A percentile compares a stretch with the other conserved stretches of the same genome.
phyloP scores from a whole-genome alignment of 2,113 vertebrate species.

The Atrichornis clamosus region DNA sequence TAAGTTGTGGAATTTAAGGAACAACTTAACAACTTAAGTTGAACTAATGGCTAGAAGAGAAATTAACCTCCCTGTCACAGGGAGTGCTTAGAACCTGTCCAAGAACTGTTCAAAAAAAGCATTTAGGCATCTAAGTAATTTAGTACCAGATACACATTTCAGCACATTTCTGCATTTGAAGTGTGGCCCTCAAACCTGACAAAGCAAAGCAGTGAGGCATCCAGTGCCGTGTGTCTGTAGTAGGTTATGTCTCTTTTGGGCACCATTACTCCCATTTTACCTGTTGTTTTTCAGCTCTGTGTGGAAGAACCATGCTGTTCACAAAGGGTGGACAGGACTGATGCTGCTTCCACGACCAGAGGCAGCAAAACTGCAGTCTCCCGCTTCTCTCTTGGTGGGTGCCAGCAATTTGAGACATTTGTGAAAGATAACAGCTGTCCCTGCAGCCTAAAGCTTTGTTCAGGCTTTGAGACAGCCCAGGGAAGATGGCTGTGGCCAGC shows the following conservation, averaged over 20 bases:
- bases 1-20: neutral
- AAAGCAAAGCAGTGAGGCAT: neutral
- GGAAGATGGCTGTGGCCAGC: neutral
- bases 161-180: neutral
- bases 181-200: neutral
- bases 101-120: neutral
- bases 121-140: neutral
- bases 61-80: neutral
- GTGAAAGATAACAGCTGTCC: neutral
- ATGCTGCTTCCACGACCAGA: neutral
- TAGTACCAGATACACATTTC: neutral
- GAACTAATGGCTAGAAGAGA: neutral
- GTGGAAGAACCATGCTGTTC: neutral
- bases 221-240: neutral
- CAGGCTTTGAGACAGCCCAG: neutral
- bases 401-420: neutral
- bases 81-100: neutral
- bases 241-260: neutral
- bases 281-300: neutral
- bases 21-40: neutral
- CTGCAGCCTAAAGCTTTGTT: neutral
- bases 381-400: neutral
- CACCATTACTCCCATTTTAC: neutral
- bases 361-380: neutral
- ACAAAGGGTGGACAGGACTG: neutral